phyloP scores from a whole-genome alignment of 2,888 invertebrate species.

The Drosophila mimetica region DNA sequence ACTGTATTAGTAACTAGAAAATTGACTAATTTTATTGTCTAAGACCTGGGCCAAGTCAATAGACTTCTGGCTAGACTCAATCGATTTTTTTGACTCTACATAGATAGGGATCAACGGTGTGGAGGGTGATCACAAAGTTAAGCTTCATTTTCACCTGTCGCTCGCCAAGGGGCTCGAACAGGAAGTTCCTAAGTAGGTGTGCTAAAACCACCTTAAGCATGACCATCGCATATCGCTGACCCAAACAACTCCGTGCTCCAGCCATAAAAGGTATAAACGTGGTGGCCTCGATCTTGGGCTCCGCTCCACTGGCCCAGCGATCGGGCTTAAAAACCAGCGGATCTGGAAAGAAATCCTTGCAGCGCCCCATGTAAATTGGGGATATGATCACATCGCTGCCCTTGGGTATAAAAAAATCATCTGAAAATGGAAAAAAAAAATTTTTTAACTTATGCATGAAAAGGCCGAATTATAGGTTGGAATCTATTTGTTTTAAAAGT shows the following conservation, averaged over 20 bases:
- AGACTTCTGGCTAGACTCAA: slow-evolving; percentile 5
- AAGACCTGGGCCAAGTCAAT: background rate
- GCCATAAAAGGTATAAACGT: slow-evolving; percentile 68
- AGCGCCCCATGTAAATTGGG: slow-evolving; percentile 67
- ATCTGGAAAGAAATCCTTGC: slow-evolving; percentile 65
- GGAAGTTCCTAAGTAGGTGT: slow-evolving; percentile 57
- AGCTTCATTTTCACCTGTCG: slow-evolving; percentile 54
- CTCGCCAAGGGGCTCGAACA: slow-evolving; percentile 56
- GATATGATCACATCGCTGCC: slow-evolving; percentile 64
- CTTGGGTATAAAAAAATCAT: slow-evolving; percentile 64
- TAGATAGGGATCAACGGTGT: slow-evolving; percentile 54
- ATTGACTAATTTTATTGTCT: slow-evolving; percentile 1
- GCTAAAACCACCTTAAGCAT: slow-evolving; percentile 65
- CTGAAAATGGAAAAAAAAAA: slow-evolving; percentile 14
- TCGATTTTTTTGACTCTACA: slow-evolving; percentile 58
- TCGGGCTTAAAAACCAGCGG: slow-evolving; percentile 56
- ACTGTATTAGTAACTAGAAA: background rate
- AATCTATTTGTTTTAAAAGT: too few relatives aligned
- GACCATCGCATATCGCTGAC: slow-evolving; percentile 69
- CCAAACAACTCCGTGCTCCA: slow-evolving; percentile 60
- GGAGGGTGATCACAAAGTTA: slow-evolving; percentile 58
- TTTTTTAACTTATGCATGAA: too few relatives aligned
- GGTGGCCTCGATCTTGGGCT: slow-evolving; percentile 58
- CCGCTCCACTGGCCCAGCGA: slow-evolving; percentile 64
- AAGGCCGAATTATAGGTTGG: too few relatives aligned